These are phyloP conservation scores for Harpagifer antarcticus DNA, from an alignment of 2,797 vertebrate species.

Conservation along the genomic window DNA sequence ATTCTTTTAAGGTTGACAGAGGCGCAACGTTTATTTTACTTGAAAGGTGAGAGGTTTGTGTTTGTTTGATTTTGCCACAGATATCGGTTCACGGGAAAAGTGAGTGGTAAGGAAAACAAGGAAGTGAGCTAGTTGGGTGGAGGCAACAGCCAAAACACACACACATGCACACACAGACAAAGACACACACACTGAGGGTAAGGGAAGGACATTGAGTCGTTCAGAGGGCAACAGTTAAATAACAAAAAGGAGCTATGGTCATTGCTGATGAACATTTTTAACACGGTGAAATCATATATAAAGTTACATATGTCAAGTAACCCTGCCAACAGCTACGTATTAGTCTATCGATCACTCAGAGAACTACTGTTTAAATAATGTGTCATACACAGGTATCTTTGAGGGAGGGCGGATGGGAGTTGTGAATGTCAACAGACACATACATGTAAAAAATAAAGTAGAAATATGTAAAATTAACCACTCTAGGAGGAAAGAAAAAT, in stretches of 20 bases:
- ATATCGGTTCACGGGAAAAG: constrained; percentile 76
- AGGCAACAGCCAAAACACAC: constrained; percentile 50
- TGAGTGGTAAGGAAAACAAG: constrained; percentile 72
- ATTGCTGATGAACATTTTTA: background rate
- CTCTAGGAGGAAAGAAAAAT: background rate
- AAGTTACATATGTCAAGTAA: background rate
- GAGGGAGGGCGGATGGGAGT: too few relatives aligned
- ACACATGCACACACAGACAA: constrained; percentile 29
- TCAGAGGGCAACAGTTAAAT: constrained; percentile 48
- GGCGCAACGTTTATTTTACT: constrained; percentile 74
- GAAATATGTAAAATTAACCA: background rate
- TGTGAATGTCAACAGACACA: too few relatives aligned
- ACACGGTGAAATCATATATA: constrained; percentile 3
- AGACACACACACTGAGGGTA: constrained; percentile 47
- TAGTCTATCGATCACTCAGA: too few relatives aligned
- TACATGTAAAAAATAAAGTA: background rate
- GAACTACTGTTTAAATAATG: too few relatives aligned
- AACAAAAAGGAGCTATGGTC: background rate
- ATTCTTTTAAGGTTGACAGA: constrained; percentile 58
- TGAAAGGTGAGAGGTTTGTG: constrained; percentile 78
- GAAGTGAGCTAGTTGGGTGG: constrained; percentile 75
- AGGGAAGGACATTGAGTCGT: constrained; percentile 67
- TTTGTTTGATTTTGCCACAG: constrained; percentile 78
- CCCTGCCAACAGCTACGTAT: too few relatives aligned
- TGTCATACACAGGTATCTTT: too few relatives aligned